Evolutionary conservation across 1,140 invertebrate species (phyloP), one percentile per base, ranked within the genome.

Genomic region (Stegodyphus dumicola): DNA sequence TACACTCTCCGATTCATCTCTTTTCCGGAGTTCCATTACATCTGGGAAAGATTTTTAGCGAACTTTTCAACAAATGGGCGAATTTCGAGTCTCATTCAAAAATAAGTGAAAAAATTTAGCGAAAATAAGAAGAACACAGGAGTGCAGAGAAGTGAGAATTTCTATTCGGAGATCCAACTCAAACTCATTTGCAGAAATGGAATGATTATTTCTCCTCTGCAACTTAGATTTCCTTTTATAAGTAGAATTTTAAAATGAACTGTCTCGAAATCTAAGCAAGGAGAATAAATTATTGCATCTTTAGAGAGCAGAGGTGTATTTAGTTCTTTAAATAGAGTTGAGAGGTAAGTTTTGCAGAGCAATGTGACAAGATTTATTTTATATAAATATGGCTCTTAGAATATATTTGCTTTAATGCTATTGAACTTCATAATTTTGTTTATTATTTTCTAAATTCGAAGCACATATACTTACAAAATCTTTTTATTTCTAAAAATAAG

Each of bases 171-270:
- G 33, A 33, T 75, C 48, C 73, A 54, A 75, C 33, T 75, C n/a
- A 75, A 75, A 60, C 73, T 75, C 73, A 75, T 75, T 75, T 75
- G 73, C 73, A 64, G 73, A 75, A 56, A 60, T 75, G 17, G 18
- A 17, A 18, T 56, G 73, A 75, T 75, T 75, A 75, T 75, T 75
- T 75, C 17, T 60, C 49, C 10, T 52, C 15, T 13, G 49, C 6
- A 52, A 13, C 70, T n/a, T 18, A 48, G 7, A 11, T 48, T 48
- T 18, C 67, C 67, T 69, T 18, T 17, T 69, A 48, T 69, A 17
- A 69, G 18, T 69, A 69, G 49, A 17, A 48, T 17, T 10, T 33
- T 69, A 11, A 7, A 48, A 69, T 69, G 18, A 11, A 6, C 17
- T 10, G 0, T 6, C 10, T 18, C 11, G 67, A 9, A 33, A 33